phyloP scores from a whole-genome alignment of 2,113 vertebrate species.

The Anas platyrhynchos region DNA sequence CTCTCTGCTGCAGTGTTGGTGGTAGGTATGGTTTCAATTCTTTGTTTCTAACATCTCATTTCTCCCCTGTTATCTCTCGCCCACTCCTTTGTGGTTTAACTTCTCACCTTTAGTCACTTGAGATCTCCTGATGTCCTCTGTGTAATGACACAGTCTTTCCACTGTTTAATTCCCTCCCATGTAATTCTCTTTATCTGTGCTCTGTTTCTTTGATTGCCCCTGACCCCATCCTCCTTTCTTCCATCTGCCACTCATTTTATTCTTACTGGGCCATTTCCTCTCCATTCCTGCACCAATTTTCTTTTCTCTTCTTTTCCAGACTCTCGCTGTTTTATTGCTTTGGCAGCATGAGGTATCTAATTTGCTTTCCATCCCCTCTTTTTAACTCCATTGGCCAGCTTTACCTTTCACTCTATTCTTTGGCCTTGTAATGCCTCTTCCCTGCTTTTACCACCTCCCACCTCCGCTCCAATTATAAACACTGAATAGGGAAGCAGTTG shows the following conservation, averaged over 20 bases:
- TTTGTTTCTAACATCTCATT: neutral
- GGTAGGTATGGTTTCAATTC: neutral
- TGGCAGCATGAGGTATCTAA: constrained; percentile 22
- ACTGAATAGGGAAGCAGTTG: neutral
- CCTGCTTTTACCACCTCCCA: constrained; percentile 19
- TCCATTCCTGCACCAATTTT: neutral
- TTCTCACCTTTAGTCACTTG: neutral
- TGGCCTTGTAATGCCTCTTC: constrained; percentile 5
- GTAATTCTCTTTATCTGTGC: neutral
- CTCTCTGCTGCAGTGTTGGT: neutral
- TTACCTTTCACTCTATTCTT: constrained; percentile 15
- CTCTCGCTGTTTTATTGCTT: constrained; percentile 23
- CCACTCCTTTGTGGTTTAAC: neutral
- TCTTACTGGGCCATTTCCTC: neutral
- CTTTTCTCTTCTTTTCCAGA: neutral
- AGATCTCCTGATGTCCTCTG: neutral
- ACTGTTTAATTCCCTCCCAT: neutral
- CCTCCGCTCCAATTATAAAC: neutral
- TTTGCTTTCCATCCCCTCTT: constrained; percentile 8
- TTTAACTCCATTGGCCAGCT: neutral
- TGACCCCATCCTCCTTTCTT: neutral
- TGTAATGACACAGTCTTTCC: neutral
- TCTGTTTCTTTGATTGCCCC: neutral
- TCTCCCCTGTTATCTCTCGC: neutral
- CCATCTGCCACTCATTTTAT: constrained; percentile 20